A percentile compares a stretch with the other conserved stretches of the same genome.
Conservation (phyloP, 2,797 vertebrate species). For the Melanotaenia maccullochi region DNA sequence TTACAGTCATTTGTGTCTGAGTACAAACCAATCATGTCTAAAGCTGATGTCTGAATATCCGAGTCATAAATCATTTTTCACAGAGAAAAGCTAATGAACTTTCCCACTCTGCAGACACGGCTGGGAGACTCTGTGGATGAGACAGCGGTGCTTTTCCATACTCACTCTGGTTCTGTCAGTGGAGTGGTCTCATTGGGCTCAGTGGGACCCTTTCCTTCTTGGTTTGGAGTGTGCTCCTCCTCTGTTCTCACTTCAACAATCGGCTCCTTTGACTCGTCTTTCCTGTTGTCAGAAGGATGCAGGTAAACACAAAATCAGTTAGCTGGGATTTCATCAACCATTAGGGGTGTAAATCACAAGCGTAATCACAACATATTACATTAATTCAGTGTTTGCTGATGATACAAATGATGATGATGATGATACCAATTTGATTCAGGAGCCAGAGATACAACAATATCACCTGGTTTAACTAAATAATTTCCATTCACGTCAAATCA, state of each 20-base stretch:
- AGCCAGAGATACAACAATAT: too few relatives aligned
- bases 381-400: too few relatives aligned
- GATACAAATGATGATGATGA: too few relatives aligned
- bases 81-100: background rate
- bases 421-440: too few relatives aligned
- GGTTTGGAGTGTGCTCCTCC: conserved; percentile 92
- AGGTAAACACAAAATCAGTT: background rate
- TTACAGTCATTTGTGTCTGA: background rate
- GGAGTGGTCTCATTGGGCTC: conserved; percentile 99
- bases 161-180: conserved; percentile 96
- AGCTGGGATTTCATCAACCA: background rate
- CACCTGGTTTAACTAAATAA: too few relatives aligned
- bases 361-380: background rate
- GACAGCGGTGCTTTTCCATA: conserved; percentile 21
- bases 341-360: background rate
- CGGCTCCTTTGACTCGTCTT: conserved; percentile 98
- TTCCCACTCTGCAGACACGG: background rate
- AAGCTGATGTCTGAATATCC: background rate
- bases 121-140: background rate
- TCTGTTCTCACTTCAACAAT: conserved; percentile 97
- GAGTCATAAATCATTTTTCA: background rate
- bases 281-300: conserved; percentile 79
- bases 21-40: background rate
- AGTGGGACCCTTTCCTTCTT: conserved; percentile 89
- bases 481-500: too few relatives aligned